These are phyloP conservation scores for Dinothrombium tinctorium DNA, from an alignment of 1,140 invertebrate genomes.

Conservation along the genomic window DNA sequence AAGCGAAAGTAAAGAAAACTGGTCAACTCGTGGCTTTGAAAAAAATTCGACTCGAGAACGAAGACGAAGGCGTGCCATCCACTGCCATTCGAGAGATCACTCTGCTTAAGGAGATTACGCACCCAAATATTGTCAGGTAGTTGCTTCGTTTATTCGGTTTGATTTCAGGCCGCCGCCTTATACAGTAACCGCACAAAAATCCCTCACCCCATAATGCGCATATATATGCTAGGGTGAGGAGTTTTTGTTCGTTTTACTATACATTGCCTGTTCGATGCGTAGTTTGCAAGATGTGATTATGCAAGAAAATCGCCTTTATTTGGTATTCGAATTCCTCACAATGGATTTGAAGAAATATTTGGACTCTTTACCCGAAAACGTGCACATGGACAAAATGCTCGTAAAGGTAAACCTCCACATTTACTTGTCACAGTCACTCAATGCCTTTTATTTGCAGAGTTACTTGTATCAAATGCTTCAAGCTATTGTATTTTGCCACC, in stretches of 20 bases:
- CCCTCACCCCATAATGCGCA: too few species aligned
- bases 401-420: constrained; percentile 30
- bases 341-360: constrained; percentile 98
- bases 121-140: constrained; percentile 61
- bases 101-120: constrained; percentile 63
- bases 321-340: constrained; percentile 90
- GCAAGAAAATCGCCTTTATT: constrained; percentile 63
- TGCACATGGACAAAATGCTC: constrained; percentile 38
- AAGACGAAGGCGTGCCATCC: constrained; percentile 82
- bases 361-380: constrained; percentile 48
- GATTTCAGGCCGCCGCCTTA: background rate
- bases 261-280: constrained; percentile 13
- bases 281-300: constrained; percentile 70
- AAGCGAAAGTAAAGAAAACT: constrained; percentile 55
- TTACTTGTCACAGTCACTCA: constrained; percentile 2
- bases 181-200: too few species aligned
- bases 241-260: background rate
- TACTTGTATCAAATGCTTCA: constrained; percentile 52
- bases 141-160: constrained; percentile 7
- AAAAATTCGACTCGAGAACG: constrained; percentile 72
- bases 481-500: constrained; percentile 87
- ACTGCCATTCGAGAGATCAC: constrained; percentile 86
- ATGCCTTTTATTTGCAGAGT: constrained; percentile 22
- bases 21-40: constrained; percentile 79
- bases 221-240: too few species aligned